Evolutionary conservation across 2,888 invertebrate genomes (phyloP), one percentile per base, ranked within the genome.

Genomic region (Sceliomorpha sp.): DNA sequence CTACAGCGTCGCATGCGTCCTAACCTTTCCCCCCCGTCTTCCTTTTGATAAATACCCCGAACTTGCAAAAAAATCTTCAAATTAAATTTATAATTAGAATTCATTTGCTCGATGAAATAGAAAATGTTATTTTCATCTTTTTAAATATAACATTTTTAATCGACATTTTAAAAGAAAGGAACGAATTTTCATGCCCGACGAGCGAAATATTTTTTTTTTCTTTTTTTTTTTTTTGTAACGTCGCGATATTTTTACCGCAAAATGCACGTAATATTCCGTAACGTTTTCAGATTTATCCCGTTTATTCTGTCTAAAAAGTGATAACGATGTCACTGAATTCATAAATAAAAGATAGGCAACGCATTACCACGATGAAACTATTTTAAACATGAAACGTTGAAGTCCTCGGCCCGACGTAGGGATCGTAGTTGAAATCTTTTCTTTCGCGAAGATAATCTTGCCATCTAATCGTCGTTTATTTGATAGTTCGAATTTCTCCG

Each of bases 341-440:
- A 63, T 69, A 63, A 53, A 63, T 63, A 63, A 69, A 69, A 69
- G 47, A 63, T 69, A 63, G 37, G 37, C 44, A 15, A 50, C 53
- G 40, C 51, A 51, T 58, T 40, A 47, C 51, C 15, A 51, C 68
- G 51, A 42, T 50, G 60, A 67, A 60, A 59, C 39, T 17, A 55
- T 31, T 67, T 47, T 32, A 48, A 60, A 48, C 59, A 50, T 40
- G 37, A 66, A 58, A 45, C 36, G n/a, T n/a, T n/a, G n/a, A n/a
- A n/a, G n/a, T n/a, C n/a, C n/a, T n/a, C n/a, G n/a, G n/a, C n/a
- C n/a, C n/a, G n/a, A n/a, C n/a, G n/a, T n/a, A n/a, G n/a, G n/a
- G n/a, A n/a, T 45, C 51, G 34, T 29, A 39, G 59, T 47, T 59
- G 53, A 53, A 34, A 67, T 59, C 36, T 59, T 67, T n/a, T n/a